Conservation (phyloP, 2,113 vertebrate species). For the Porphyrio hochstetteri region DNA sequence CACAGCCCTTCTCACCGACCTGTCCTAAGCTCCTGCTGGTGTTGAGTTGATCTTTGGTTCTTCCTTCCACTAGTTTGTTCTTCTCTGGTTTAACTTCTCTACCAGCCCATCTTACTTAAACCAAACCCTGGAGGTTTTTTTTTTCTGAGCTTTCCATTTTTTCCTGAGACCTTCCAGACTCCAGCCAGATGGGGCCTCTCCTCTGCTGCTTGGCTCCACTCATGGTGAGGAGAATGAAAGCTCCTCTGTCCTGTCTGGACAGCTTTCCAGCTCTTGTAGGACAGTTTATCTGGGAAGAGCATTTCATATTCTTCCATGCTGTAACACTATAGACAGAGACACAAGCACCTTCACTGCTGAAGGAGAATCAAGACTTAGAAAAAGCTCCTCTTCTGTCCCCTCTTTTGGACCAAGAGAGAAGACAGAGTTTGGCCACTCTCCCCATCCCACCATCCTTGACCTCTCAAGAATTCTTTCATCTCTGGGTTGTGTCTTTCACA, state of each 20-base stretch:
- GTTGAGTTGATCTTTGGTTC: not conserved
- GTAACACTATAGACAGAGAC: not conserved
- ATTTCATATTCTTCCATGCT: not conserved
- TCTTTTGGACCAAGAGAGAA: not conserved
- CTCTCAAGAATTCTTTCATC: not conserved
- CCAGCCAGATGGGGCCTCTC: conserved; percentile 7
- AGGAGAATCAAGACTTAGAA: not conserved
- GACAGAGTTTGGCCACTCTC: not conserved
- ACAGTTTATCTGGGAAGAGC: conserved; percentile 9
- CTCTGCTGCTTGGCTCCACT: conserved; percentile 5
- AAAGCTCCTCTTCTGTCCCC: not conserved
- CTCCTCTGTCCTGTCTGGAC: conserved; percentile 21
- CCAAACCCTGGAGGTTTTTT: not conserved
- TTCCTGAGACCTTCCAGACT: not conserved
- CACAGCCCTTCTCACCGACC: not conserved
- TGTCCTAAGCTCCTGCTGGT: not conserved
- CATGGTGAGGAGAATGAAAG: not conserved
- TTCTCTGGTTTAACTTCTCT: not conserved
- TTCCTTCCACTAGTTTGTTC: not conserved
- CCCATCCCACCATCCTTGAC: not conserved
- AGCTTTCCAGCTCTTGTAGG: conserved; percentile 1
- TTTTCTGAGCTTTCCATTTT: not conserved
- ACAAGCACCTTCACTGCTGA: not conserved
- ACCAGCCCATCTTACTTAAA: not conserved
- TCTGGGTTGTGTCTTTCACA: not conserved